Evolutionary conservation across 2,113 vertebrate genomes (phyloP), one percentile per base, ranked within the genome.

Genomic region (Capreolus pygargus): DNA sequence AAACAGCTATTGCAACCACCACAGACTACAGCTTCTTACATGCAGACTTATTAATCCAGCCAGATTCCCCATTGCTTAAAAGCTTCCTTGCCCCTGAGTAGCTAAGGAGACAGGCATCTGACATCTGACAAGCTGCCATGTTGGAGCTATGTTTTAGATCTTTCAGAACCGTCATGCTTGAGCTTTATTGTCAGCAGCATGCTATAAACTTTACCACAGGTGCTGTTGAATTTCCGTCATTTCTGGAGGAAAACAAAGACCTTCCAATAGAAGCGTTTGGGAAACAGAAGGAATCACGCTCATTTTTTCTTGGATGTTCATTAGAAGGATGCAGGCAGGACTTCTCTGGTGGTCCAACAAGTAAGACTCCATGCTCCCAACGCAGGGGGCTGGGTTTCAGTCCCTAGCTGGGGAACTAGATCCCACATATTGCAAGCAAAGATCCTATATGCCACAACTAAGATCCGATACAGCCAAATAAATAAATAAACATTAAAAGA

Each of bases 1-100:
- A 98, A 98, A 95, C 85, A 98, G 74, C 97, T 98, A 98, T 97
- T 98, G 98, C 98, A 98, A 99, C 98, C 98, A 99, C 98, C 97
- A 98, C 98, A 86, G 95, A 97, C 82, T 94, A 94, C 30, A 96
- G 97, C 98, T 98, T 85, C 87, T 85, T 87, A 96, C 0, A 12
- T 43, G 97, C 91, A 98, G 97, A 94, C 93, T 98, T 97, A 98
- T 98, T 98, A 98, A 98, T 78, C 98, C 96, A 95, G 91, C 97
- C 97, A 6, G 98, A 98, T 96, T 99, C 98, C 98, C 96, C 50
- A 0, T 91, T 98, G 97, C 97, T 98, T 98, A 97, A 98, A 97
- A 98, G 97, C 90, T 92, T 98, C 95, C 91, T 97, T 58, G 96
- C 93, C 97, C 84, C 93, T 91, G 1, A 2, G 93, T 95, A 98